Base-by-base conservation (phyloP, 2,797 vertebrate genomes). In the Aeoliscus strigatus region DNA sequence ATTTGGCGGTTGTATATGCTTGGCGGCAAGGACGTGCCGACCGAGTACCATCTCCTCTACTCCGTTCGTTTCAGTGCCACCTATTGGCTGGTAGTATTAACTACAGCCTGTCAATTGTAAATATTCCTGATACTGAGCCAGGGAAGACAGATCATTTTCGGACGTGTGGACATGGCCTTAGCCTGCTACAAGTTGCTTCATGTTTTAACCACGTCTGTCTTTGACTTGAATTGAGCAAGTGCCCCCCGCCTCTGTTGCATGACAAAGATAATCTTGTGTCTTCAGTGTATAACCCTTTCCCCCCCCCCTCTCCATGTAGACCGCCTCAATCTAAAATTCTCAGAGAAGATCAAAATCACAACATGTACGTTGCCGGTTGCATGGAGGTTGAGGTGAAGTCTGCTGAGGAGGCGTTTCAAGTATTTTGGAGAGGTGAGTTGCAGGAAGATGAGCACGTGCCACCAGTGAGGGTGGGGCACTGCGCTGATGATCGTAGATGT, bases 331-430 rank as follows among this genome's bases (percentile, higher is more conserved):
- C 96, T 47, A 98, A 89, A 83, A 78, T 86, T 18, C 91, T 99
- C 8, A 81, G 94, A 27, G 96, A 98, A 74, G 96, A 98, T 72
- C 91, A 93, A 78, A 93, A 93, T 66, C 96, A 96, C 80, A 98
- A 96, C 71, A 98, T 98, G 94, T 98, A 98, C 1, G 92, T 99
- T 38, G 84, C 90, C 0, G 93, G 95, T 2, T 97, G 95, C 67
- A 92, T 92, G 0, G 94, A 97, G 39, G 85, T 98, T 0, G 96
- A 99, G 74, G 94, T 99, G n/a, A 97, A 98, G 68, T 94, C 94
- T 16, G 92, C 92, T 0, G 94, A 97, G 56, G 96, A 98, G 76
- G 94, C 94, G 2, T 97, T 98, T 73, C 93, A 97, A 74, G 91
- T 98, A 1, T 99, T 99, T 56, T 98, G 94, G 94, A 91, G 75